These are phyloP conservation scores for Irena cyanogastra DNA, from an alignment of 2,113 vertebrate species.

Conservation along the genomic window DNA sequence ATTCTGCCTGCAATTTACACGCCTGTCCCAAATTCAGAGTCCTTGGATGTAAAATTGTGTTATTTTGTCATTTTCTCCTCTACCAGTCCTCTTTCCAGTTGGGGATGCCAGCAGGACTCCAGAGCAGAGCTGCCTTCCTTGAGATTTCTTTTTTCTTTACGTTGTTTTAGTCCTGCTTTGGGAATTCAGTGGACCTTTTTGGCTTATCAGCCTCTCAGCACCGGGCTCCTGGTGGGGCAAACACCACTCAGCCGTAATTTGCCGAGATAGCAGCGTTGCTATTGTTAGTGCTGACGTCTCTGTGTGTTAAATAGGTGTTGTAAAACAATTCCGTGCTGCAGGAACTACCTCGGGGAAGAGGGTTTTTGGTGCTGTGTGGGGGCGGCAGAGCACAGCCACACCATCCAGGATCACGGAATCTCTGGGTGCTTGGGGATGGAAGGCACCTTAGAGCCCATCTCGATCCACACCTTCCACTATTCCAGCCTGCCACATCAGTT, in stretches of 20 bases:
- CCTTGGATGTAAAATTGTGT: not conserved
- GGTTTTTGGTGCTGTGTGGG: not conserved
- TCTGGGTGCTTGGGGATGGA: not conserved
- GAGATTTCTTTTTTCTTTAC: not conserved
- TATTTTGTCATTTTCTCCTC: not conserved
- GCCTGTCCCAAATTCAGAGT: not conserved
- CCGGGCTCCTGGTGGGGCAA: not conserved
- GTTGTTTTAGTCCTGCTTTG: not conserved
- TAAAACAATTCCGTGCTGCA: not conserved
- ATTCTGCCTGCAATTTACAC: not conserved
- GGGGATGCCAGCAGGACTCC: not conserved
- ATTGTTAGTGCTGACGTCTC: slow-evolving; percentile 4
- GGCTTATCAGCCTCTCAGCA: not conserved
- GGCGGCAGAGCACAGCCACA: not conserved
- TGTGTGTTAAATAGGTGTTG: not conserved
- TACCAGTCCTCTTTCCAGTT: not conserved
- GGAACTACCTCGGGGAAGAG: not conserved
- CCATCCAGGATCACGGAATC: accelerated
- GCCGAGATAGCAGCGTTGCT: not conserved
- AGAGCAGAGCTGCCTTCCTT: not conserved
- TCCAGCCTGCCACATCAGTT: not conserved
- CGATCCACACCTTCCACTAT: accelerated
- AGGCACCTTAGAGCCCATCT: not conserved
- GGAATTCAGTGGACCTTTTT: not conserved
- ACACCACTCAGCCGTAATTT: not conserved